Base-by-base conservation (phyloP, 2,113 vertebrate genomes). In the Dinomys branickii region DNA sequence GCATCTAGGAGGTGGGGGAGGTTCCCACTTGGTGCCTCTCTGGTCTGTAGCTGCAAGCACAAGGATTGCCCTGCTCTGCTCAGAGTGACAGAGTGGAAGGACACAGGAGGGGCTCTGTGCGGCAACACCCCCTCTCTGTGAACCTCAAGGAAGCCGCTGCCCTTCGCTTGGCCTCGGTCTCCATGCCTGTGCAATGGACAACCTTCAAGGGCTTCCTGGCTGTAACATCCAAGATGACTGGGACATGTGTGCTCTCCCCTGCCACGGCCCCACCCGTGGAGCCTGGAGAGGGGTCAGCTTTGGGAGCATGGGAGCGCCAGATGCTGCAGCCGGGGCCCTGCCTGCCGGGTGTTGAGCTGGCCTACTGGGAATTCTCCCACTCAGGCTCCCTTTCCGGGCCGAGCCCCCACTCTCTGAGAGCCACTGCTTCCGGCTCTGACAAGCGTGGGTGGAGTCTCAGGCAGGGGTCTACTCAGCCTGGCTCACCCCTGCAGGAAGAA, bases 281-380 rank as follows among this genome's bases (percentile, higher is more conserved):
- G 75, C 38, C 59, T 5, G 61, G 16, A 35, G 20, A 38, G 41
- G 86, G 94, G 54, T 78, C 94, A 47, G 75, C 3, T 1, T 84
- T 1, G 69, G 94, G 97, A 97, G 97, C 94, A 90, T 98, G 97
- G 97, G 97, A 97, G 96, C 95, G 96, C 92, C 96, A 97, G 97
- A 95, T 97, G 97, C 73, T 87, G 91, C 75, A 50, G 91, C 95
- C 12, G 54, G 69, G 97, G 87, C 73, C n/a, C 92, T 83, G 96
- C 71, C 65, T 78, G 86, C 35, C 33, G 96, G 97, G 88, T 26
- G 73, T 58, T 50, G 84, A 93, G 87, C 86, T 1, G 33, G 61
- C 85, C 97, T 67, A 11, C 75, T 78, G 97, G 93, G 97, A 94
- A 63, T 85, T 94, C 96, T 98, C 95, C 94, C 94, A 90, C 77